These are phyloP conservation scores for Dascillus cervinus DNA, from an alignment of 2,888 invertebrate genomes.

Conservation along the genomic window DNA sequence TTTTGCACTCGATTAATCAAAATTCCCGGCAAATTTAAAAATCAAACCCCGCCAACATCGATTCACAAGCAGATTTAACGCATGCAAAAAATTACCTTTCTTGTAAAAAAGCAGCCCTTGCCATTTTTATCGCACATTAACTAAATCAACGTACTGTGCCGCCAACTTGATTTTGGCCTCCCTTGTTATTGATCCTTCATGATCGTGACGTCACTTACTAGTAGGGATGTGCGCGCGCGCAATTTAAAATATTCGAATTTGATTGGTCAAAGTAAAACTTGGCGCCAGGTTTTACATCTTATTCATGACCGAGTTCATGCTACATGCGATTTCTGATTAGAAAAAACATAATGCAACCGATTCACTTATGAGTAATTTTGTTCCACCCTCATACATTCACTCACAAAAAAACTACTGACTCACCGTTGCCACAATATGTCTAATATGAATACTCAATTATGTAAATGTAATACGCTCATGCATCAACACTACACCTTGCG, in stretches of 20 bases:
- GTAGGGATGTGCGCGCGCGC: constrained; percentile 23
- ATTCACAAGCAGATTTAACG: constrained; percentile 11
- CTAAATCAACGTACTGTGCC: constrained; percentile 29
- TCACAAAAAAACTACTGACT: too few relatives aligned
- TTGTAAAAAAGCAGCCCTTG: constrained; percentile 62
- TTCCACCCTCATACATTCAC: too few relatives aligned
- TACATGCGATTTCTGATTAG: too few relatives aligned
- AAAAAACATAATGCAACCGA: too few relatives aligned
- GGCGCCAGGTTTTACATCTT: constrained; percentile 36
- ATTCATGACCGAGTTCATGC: constrained; percentile 27
- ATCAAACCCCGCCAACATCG: constrained; percentile 5
- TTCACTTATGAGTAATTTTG: too few relatives aligned
- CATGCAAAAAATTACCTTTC: constrained; percentile 45
- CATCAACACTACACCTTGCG: too few relatives aligned
- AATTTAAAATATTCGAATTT: constrained; percentile 15
- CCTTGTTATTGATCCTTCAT: constrained; percentile 33
- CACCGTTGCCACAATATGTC: too few relatives aligned
- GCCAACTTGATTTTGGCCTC: constrained; percentile 34
- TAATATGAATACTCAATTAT: too few relatives aligned
- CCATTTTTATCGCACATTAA: constrained; percentile 65
- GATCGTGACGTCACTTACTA: constrained; percentile 28
- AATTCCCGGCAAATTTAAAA: constrained; percentile 19
- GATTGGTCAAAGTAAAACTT: constrained; percentile 28
- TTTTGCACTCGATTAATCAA: constrained; percentile 12
- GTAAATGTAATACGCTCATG: too few relatives aligned